phyloP scores from a whole-genome alignment of 2,888 invertebrate genomes.

The Cosmia trapezina region DNA sequence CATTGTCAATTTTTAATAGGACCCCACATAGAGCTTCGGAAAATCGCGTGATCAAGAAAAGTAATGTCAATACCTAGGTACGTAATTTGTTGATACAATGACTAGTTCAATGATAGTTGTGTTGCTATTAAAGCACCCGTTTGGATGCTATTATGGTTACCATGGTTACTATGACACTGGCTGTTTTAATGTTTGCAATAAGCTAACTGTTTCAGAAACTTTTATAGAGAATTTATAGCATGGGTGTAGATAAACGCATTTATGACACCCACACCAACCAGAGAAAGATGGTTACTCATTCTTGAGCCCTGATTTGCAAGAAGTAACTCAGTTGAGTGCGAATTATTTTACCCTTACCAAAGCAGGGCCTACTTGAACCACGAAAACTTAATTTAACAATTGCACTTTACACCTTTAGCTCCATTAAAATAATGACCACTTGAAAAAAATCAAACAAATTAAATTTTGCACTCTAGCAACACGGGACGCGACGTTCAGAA shows the following conservation, averaged over 20 bases:
- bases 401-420: constrained; percentile 25
- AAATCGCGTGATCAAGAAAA: background rate
- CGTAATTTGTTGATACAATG: no score
- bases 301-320: background rate
- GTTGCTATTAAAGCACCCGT: no score
- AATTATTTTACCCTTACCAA: background rate
- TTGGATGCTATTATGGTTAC: no score
- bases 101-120: background rate
- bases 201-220: no score
- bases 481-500: constrained; percentile 76
- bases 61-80: no score
- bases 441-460: constrained; percentile 64
- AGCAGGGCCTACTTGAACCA: no score
- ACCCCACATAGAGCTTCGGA: background rate
- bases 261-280: no score
- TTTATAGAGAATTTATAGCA: no score
- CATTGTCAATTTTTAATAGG: no score
- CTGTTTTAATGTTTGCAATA: no score
- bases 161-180: no score
- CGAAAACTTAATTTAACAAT: constrained; percentile 21
- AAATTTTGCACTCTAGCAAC: constrained; percentile 75
- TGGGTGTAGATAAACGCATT: no score
- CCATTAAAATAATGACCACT: constrained; percentile 66
- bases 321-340: background rate
- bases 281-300: background rate